A percentile compares a stretch with the other conserved stretches of the same genome.
phyloP scores from a whole-genome alignment of 1,140 invertebrate genomes.

The Antheraea pernyi region DNA sequence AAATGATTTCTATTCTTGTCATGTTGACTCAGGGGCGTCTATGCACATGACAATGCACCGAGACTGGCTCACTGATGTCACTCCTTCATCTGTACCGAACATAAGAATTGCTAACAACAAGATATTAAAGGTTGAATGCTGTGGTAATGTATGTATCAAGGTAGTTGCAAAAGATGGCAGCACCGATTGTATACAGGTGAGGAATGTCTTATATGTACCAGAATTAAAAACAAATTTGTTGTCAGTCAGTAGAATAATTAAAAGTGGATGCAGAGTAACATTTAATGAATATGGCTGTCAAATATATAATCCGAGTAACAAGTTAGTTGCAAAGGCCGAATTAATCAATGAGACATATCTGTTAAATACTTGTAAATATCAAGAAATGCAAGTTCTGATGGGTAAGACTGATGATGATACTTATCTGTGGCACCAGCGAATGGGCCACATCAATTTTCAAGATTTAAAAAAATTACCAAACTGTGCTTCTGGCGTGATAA shows the following conservation, averaged over 20 bases:
- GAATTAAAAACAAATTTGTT: conserved; percentile 32
- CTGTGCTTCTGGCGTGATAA: too few species aligned
- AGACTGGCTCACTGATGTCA: conserved; percentile 27
- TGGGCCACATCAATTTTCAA: too few species aligned
- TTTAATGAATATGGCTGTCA: conserved; percentile 30
- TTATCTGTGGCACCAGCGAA: conserved; percentile 27
- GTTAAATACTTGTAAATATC: conserved; percentile 14
- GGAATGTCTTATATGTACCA: conserved; percentile 26
- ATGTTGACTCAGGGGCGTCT: conserved; percentile 36
- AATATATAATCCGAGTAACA: conserved; percentile 26
- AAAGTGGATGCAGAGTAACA: conserved; percentile 15
- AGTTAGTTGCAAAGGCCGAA: conserved; percentile 25
- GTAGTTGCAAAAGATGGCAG: too few species aligned
- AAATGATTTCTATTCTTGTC: conserved; percentile 20
- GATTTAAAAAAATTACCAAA: too few species aligned
- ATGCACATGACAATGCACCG: conserved; percentile 33
- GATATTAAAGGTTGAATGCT: background rate
- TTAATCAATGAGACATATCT: conserved; percentile 29
- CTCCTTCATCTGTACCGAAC: background rate
- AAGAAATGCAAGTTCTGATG: conserved; percentile 12
- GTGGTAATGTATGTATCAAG: too few species aligned
- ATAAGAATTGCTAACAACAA: background rate
- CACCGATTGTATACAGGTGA: too few species aligned
- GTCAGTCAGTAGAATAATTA: conserved; percentile 25
- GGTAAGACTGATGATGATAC: conserved; percentile 14